phyloP scores from a whole-genome alignment of 92 coral and sea anemone genomes.

The Epizoanthus ramosus region DNA sequence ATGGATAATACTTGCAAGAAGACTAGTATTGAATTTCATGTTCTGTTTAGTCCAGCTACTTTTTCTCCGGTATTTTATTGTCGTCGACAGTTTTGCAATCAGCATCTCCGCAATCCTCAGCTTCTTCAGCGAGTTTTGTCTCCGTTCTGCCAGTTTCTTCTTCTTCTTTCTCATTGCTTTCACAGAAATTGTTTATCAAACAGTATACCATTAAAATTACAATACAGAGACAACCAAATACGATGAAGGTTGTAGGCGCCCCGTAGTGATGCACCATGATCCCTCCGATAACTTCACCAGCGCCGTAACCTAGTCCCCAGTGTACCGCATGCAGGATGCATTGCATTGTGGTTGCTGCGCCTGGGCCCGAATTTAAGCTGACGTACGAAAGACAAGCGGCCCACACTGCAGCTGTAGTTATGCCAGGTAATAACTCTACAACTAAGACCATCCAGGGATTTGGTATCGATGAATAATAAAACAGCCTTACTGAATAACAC shows the following conservation, averaged over 20 bases:
- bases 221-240: slow-evolving; percentile 85
- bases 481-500: slow-evolving; percentile 87
- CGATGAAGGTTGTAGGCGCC: slow-evolving; percentile 91
- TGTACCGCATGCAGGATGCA: slow-evolving; percentile 98
- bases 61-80: slow-evolving; percentile 13
- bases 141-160: slow-evolving; percentile 64
- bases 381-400: slow-evolving; percentile 99
- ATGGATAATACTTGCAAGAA: too few species aligned
- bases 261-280: slow-evolving; percentile 96
- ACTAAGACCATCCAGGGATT: slow-evolving; percentile 96
- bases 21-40: too few species aligned
- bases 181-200: slow-evolving; percentile 85
- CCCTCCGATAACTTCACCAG: slow-evolving; percentile 98
- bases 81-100: slow-evolving; percentile 49
- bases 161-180: slow-evolving; percentile 48
- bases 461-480: slow-evolving; percentile 91
- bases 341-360: slow-evolving; percentile 99
- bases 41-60: not conserved
- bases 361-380: slow-evolving; percentile 97
- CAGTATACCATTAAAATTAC: slow-evolving; percentile 78
- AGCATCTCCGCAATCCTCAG: slow-evolving; percentile 38
- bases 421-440: slow-evolving; percentile 97
- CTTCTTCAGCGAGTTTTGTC: slow-evolving; percentile 43
- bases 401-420: slow-evolving; percentile 99
- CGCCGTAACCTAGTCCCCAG: slow-evolving; percentile 99